These are phyloP conservation scores for Drosophila sp. DNA, from an alignment of 1,140 invertebrate species.

Conservation along the genomic window DNA sequence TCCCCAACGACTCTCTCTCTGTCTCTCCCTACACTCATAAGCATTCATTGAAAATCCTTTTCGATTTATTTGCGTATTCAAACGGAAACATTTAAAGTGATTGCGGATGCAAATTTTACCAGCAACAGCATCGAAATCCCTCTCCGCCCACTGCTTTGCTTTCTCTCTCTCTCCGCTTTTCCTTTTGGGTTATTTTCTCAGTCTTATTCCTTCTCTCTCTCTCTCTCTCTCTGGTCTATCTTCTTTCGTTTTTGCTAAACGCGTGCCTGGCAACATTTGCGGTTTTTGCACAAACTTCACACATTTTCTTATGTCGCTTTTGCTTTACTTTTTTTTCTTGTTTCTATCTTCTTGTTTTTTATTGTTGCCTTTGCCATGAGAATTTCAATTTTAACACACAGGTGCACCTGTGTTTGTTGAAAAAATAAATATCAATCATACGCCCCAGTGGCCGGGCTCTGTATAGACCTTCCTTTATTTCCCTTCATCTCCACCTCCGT, in stretches of 20 bases:
- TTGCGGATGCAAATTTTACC: conserved; percentile 78
- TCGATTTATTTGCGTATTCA: conserved; percentile 82
- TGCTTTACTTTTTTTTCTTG: conserved; percentile 21
- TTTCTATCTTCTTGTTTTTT: conserved; percentile 37
- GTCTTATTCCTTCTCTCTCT: conserved; percentile 14
- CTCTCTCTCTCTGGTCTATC: conserved; percentile 19
- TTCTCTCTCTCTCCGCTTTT: conserved; percentile 18
- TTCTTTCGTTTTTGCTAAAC: conserved; percentile 41
- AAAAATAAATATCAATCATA: conserved; percentile 82
- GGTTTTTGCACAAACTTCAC: conserved; percentile 79
- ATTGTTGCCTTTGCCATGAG: conserved; percentile 67
- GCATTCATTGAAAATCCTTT: conserved; percentile 80
- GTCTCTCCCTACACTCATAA: conserved; percentile 59
- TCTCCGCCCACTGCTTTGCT: background rate
- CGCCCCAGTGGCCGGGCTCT: conserved; percentile 55
- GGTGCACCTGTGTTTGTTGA: conserved; percentile 74
- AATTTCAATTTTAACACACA: conserved; percentile 76
- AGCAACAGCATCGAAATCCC: conserved; percentile 27
- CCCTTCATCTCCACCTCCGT: background rate
- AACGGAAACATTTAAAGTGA: conserved; percentile 82
- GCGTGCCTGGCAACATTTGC: conserved; percentile 78
- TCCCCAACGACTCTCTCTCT: background rate
- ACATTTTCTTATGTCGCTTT: conserved; percentile 71
- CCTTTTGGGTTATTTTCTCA: conserved; percentile 5
- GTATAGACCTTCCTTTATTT: conserved; percentile 25